Evolutionary conservation across 2,888 invertebrate genomes (phyloP), one percentile per base, ranked within the genome.

Genomic region (Neoascia interrupta): DNA sequence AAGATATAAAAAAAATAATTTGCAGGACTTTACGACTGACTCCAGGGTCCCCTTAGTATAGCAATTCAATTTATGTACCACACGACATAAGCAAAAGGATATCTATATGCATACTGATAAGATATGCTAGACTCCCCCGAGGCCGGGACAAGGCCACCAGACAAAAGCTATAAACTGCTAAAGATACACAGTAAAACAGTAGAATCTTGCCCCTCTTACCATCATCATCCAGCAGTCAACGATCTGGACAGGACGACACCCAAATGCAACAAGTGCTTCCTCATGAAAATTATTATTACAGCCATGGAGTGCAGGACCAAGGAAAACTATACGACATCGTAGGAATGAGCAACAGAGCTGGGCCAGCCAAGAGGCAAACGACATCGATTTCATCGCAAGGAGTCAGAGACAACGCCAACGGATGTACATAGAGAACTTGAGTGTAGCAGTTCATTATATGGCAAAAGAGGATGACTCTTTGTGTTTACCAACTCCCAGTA

Each of bases 21-120:
- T 11, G 43, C 43, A 31, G 23, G 31, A 45, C 15, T 37, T 36
- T 37, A 43, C 36, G 49, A 43, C 56, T n/a, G 68, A 69, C 34
- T 34, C 34, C 23, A 47, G 63, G 43, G 41, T 58, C 39, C 45
- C 56, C 39, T 56, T 41, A 61, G 36, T 69, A 64, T 73, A 73
- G 58, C 73, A 76, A 76, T 76, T 72, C 76, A 76, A 76, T 76
- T 76, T 76, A 76, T 70, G 54, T 76, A 56, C 72, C 56, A 58
- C 34, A 34, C 53, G n/a, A 66, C 51, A 56, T 8, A 39, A 16
- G 28, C 10, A 58, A 54, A 61, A 23, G 13, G 26, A 36, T 41
- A 16, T 47, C 11, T 60, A 43, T 53, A 45, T 49, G 34, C 53
- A 64, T 34, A 53, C 6, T 56, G 53, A 70, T 47, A 53, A 34